phyloP scores from a whole-genome alignment of 2,113 vertebrate genomes.

The Microtus ochrogaster region DNA sequence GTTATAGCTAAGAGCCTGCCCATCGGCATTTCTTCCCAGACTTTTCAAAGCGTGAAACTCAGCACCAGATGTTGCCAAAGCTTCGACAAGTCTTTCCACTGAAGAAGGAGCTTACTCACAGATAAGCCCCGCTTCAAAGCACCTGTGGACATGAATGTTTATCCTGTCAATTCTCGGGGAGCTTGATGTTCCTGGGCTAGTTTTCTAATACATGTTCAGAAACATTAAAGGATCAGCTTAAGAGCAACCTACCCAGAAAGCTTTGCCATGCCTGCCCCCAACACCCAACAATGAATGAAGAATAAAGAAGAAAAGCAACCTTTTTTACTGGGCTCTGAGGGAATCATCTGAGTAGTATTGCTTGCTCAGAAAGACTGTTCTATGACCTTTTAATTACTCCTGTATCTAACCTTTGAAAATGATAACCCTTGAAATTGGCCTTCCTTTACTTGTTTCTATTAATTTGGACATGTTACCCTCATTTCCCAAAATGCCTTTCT shows the following conservation, averaged over 20 bases:
- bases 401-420: not conserved
- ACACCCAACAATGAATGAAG: not conserved
- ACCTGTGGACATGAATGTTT: not conserved
- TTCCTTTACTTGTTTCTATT: not conserved
- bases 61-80: not conserved
- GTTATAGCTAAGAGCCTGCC: not conserved
- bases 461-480: not conserved
- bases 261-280: not conserved
- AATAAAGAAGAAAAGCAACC: not conserved
- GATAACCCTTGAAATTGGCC: not conserved
- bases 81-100: not conserved
- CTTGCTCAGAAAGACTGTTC: not conserved
- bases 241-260: not conserved
- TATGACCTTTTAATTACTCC: not conserved
- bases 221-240: not conserved
- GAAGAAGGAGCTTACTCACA: not conserved
- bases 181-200: not conserved
- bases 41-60: not conserved
- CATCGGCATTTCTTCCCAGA: not conserved
- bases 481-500: not conserved
- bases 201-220: not conserved
- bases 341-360: not conserved
- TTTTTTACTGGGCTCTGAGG: not conserved
- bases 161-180: not conserved
- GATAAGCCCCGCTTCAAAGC: not conserved